Evolutionary conservation across 2,113 vertebrate genomes (phyloP).

Genomic region (Trinectes maculatus): DNA sequence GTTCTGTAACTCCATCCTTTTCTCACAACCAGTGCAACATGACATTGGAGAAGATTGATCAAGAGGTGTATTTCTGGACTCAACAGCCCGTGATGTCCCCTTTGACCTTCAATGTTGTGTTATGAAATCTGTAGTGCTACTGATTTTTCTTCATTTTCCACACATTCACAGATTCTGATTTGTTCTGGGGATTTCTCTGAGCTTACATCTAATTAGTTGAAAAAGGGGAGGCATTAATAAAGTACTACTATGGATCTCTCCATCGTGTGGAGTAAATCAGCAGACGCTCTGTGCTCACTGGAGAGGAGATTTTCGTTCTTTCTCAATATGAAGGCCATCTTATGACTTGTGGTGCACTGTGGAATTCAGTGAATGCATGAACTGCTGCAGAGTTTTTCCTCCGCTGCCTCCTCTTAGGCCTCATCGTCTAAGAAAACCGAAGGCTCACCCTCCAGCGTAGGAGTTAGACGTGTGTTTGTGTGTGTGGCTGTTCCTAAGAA

Average conservation of each 20-base stretch:
- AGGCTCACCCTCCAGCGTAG: slow-evolving; percentile 29
- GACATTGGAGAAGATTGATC: slow-evolving; percentile 80
- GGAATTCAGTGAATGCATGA: slow-evolving; percentile 63
- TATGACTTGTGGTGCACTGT: slow-evolving; percentile 48
- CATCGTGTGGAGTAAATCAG: slow-evolving; percentile 7
- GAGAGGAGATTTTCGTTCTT: slow-evolving; percentile 5
- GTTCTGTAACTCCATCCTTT: slow-evolving; percentile 75
- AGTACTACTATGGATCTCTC: too few relatives aligned
- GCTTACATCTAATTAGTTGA: slow-evolving; percentile 9
- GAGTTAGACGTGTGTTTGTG: slow-evolving; percentile 15
- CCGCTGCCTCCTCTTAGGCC: not conserved
- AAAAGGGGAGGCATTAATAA: not conserved
- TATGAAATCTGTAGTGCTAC: not conserved
- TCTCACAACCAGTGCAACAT: slow-evolving; percentile 59
- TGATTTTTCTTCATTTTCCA: slow-evolving; percentile 10
- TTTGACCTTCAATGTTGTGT: slow-evolving; percentile 63
- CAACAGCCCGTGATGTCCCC: slow-evolving; percentile 28
- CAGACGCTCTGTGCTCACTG: not conserved
- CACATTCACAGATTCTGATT: not conserved
- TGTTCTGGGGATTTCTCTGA: not conserved
- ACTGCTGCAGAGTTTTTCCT: slow-evolving; percentile 41
- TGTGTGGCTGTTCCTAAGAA: slow-evolving; percentile 37
- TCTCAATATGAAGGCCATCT: slow-evolving; percentile 51
- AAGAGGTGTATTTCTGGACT: slow-evolving; percentile 75
- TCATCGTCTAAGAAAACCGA: slow-evolving; percentile 10